Percentiles rank a stretch among this genome's conserved stretches.
Conservation (phyloP, 2,888 invertebrate species). For the Crocallis elinguaria region DNA sequence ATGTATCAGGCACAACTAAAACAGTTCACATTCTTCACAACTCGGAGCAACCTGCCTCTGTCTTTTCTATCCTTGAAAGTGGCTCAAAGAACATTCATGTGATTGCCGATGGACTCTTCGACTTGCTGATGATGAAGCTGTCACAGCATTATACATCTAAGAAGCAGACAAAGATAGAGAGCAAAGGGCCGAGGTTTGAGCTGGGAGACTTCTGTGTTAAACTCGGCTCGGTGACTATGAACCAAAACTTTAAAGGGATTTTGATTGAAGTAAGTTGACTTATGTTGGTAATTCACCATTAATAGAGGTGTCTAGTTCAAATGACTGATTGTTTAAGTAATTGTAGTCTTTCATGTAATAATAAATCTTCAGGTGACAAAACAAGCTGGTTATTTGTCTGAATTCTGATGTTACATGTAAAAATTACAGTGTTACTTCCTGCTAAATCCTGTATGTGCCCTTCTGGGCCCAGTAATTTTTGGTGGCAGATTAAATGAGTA, state of each 20-base stretch:
- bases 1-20: conserved; percentile 87
- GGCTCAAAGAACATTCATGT: conserved; percentile 94
- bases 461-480: too few relatives aligned
- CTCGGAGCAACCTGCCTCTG: conserved; percentile 97
- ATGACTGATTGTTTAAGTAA: too few relatives aligned
- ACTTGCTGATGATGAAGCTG: conserved; percentile 95
- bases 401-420: too few relatives aligned
- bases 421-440: too few relatives aligned
- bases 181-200: conserved; percentile 94
- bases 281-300: not conserved
- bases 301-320: too few relatives aligned
- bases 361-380: too few relatives aligned
- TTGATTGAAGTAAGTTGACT: conserved; percentile 90
- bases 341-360: too few relatives aligned
- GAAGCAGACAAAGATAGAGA: conserved; percentile 94
- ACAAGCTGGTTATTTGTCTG: too few relatives aligned
- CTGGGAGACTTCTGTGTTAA: conserved; percentile 97
- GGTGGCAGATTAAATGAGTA: too few relatives aligned
- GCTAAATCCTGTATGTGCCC: too few relatives aligned
- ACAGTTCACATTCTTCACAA: conserved; percentile 97
- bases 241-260: conserved; percentile 96
- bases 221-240: conserved; percentile 96
- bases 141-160: conserved; percentile 94
- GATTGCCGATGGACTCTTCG: conserved; percentile 96
- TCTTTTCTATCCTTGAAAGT: conserved; percentile 95